phyloP scores from a whole-genome alignment of 2,888 invertebrate genomes.

The Julus scanicus region DNA sequence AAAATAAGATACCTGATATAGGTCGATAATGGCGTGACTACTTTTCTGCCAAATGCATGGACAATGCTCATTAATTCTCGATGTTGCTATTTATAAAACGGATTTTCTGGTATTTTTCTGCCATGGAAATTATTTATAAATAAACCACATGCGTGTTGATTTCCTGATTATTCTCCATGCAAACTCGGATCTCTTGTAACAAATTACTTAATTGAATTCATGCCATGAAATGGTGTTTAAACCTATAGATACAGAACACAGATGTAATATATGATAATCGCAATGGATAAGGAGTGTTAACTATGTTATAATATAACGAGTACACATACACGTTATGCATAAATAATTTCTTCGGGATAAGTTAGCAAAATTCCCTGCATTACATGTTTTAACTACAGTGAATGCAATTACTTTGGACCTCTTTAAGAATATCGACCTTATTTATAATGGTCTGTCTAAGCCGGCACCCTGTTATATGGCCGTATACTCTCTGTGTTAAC shows the following conservation, averaged over 20 bases:
- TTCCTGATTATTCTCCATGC: background rate
- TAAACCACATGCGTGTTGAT: background rate
- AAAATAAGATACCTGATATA: background rate
- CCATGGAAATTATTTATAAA: too few species aligned
- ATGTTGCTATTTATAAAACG: too few species aligned
- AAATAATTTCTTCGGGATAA: background rate
- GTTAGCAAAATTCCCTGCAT: background rate
- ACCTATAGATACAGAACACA: background rate
- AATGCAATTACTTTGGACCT: background rate
- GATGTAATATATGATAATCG: background rate
- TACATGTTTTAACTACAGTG: background rate
- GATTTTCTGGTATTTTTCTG: too few species aligned
- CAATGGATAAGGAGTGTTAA: background rate
- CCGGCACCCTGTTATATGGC: background rate
- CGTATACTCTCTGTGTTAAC: background rate
- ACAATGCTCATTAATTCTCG: background rate
- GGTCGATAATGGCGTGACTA: constrained; percentile 30
- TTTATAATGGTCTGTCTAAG: background rate
- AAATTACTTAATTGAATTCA: background rate
- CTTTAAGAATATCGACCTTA: background rate
- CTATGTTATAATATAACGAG: background rate
- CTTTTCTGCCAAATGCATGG: background rate
- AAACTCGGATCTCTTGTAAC: background rate
- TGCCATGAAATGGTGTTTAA: background rate
- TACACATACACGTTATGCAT: background rate